These are phyloP conservation scores for Amyelois transitella DNA, from an alignment of 1,140 invertebrate species.

Conservation along the genomic window DNA sequence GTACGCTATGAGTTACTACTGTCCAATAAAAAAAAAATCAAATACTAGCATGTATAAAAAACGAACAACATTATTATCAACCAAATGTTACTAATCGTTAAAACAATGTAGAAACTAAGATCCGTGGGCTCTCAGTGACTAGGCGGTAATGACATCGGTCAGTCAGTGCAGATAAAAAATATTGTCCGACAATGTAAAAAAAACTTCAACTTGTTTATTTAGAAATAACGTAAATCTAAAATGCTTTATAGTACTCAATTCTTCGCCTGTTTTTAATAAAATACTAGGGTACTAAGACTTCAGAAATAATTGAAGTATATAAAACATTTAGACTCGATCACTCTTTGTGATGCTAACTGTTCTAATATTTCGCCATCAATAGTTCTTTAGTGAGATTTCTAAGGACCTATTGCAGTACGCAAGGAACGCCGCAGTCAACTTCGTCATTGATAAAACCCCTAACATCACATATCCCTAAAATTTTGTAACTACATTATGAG, in stretches of 20 bases:
- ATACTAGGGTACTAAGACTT: neutral
- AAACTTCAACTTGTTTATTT: conserved; percentile 35
- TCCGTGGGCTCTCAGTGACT: conserved; percentile 71
- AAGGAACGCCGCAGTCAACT: conserved; percentile 66
- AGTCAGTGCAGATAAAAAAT: conserved; percentile 33
- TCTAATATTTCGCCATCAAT: conserved; percentile 30
- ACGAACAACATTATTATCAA: conserved; percentile 68
- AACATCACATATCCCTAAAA: conserved; percentile 68
- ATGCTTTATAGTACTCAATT: conserved; percentile 65
- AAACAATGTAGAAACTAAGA: conserved; percentile 58
- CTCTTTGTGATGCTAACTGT: conserved; percentile 46
- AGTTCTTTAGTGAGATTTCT: conserved; percentile 25
- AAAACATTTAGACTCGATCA: conserved; percentile 57
- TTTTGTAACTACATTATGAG: conserved; percentile 67
- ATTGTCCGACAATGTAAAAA: conserved; percentile 35
- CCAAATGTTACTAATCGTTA: conserved; percentile 64
- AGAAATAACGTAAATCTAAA: conserved; percentile 47
- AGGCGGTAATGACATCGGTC: conserved; percentile 65
- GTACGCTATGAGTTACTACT: conserved; percentile 70
- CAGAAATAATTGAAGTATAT: conserved; percentile 43
- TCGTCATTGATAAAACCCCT: conserved; percentile 74
- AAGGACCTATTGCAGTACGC: conserved; percentile 30
- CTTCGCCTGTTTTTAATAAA: neutral
- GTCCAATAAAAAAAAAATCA: conserved; percentile 56
- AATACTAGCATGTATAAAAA: conserved; percentile 63